Conservation (phyloP, 2,113 vertebrate species). For the Mustela lutreola region DNA sequence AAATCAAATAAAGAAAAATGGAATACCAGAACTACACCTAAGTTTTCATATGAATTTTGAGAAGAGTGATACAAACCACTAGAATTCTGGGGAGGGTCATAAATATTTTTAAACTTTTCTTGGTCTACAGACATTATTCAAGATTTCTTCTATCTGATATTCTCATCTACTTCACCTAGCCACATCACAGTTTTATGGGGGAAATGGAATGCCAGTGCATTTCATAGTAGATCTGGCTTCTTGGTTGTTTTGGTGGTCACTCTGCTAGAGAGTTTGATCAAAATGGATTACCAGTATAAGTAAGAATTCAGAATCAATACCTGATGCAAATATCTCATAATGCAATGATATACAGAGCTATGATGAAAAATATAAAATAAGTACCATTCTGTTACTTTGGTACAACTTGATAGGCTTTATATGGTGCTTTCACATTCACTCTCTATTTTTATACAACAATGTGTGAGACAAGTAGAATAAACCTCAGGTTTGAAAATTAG, state of each 20-base stretch:
- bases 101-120: constrained; percentile 53
- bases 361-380: background rate
- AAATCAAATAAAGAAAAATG: constrained; percentile 48
- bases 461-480: background rate
- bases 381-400: background rate
- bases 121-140: background rate
- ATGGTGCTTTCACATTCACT: background rate
- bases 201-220: background rate
- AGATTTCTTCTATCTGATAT: background rate
- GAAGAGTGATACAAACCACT: background rate
- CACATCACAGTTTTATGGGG: background rate
- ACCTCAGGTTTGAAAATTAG: background rate
- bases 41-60: background rate
- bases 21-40: background rate
- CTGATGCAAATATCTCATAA: background rate
- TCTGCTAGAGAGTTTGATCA: background rate
- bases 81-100: background rate
- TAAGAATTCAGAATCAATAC: constrained; percentile 30
- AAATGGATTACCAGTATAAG: background rate
- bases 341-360: background rate
- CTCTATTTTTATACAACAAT: background rate
- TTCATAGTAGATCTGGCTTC: background rate
- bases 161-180: background rate
- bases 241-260: background rate
- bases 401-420: background rate